These are phyloP conservation scores for Ypsolopha scabrella DNA, from an alignment of 2,888 invertebrate genomes.

Conservation along the genomic window DNA sequence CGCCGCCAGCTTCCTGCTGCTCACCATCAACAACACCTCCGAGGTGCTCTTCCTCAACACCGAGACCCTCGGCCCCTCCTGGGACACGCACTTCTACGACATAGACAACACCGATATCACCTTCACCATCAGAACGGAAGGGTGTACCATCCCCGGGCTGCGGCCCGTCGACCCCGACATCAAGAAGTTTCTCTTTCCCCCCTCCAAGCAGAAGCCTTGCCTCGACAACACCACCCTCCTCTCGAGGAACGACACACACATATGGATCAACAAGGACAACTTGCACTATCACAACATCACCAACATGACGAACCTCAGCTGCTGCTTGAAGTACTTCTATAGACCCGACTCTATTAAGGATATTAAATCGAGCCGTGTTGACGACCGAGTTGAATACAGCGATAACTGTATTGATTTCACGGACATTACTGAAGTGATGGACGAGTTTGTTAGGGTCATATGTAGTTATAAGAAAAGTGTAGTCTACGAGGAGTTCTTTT, in stretches of 20 bases:
- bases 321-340: conserved; percentile 74
- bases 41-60: conserved; percentile 33
- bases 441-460: conserved; percentile 78
- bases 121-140: conserved; percentile 72
- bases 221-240: conserved; percentile 63
- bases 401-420: conserved; percentile 61
- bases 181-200: conserved; percentile 60
- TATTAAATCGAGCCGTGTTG: conserved; percentile 48
- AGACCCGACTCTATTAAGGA: conserved; percentile 58
- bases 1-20: conserved; percentile 41
- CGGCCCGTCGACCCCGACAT: conserved; percentile 71
- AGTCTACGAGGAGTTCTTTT: conserved; percentile 77
- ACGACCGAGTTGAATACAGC: conserved; percentile 55
- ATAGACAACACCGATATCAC: conserved; percentile 23
- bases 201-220: conserved; percentile 61
- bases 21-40: conserved; percentile 38
- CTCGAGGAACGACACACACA: conserved; percentile 68
- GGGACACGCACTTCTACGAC: conserved; percentile 19
- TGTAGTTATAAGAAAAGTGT: conserved; percentile 63
- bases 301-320: conserved; percentile 51
- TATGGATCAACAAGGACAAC: conserved; percentile 64
- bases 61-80: conserved; percentile 18
- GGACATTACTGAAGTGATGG: conserved; percentile 42
- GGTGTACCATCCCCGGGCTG: conserved; percentile 76
- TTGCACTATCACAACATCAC: conserved; percentile 59